Evolutionary conservation across 2,888 invertebrate species (phyloP).

Genomic region (Ectropis crepuscularia): DNA sequence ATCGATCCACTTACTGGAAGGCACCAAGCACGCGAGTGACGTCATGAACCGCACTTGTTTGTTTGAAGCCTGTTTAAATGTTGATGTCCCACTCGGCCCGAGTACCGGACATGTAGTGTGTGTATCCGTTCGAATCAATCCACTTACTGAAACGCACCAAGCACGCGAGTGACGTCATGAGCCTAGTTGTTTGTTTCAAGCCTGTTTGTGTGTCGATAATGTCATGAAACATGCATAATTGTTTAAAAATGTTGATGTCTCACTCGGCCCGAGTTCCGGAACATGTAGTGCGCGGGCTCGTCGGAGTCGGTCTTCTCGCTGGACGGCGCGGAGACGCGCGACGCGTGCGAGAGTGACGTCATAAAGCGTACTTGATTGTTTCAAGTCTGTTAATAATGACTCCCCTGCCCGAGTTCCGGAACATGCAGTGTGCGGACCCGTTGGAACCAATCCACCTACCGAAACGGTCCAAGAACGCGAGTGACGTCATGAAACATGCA

Average conservation of each 20-base stretch:
- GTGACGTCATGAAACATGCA: conserved; percentile 23
- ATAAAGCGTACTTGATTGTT: too few species aligned
- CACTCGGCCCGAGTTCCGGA: conserved; percentile 62
- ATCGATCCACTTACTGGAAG: conserved; percentile 73
- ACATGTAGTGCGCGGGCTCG: conserved; percentile 64
- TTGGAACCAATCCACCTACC: conserved; percentile 77
- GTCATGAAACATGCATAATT: too few species aligned
- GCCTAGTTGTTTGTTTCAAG: too few species aligned
- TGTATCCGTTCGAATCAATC: conserved; percentile 74
- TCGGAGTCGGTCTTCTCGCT: conserved; percentile 78
- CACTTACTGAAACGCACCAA: conserved; percentile 64
- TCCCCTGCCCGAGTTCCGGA: conserved; percentile 63
- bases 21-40: conserved; percentile 57
- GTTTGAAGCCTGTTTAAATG: conserved; percentile 8
- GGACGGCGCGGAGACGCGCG: conserved; percentile 68
- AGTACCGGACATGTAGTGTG: conserved; percentile 58
- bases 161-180: conserved; percentile 31
- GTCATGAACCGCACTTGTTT: not conserved
- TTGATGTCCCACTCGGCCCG: conserved; percentile 57
- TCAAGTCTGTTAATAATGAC: too few species aligned
- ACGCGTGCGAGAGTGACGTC: conserved; percentile 37
- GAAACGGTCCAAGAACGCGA: conserved; percentile 68
- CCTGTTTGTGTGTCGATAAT: too few species aligned
- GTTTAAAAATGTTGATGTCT: too few species aligned
- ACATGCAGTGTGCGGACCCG: conserved; percentile 64